Evolutionary conservation across 2,113 vertebrate species (phyloP).

Genomic region (Limanda limanda): DNA sequence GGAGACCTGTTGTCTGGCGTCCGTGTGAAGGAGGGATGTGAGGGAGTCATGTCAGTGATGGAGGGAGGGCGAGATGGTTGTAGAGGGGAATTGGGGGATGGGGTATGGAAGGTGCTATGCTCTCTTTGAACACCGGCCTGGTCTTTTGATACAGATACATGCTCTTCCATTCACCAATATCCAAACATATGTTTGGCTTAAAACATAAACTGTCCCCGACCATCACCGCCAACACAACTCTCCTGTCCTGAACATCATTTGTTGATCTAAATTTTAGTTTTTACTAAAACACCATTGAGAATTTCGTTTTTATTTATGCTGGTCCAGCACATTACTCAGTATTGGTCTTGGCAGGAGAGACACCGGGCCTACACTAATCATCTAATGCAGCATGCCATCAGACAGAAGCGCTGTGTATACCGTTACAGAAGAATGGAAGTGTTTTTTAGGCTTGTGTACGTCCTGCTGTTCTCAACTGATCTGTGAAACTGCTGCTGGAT

Average conservation of each 20-base stretch:
- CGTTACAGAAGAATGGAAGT: slow-evolving; percentile 5
- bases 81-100: slow-evolving; percentile 65
- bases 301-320: not conserved
- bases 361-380: slow-evolving; percentile 7
- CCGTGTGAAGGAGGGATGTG: slow-evolving; percentile 46
- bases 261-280: not conserved
- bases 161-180: slow-evolving; percentile 23
- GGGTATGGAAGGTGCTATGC: slow-evolving; percentile 60
- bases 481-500: slow-evolving; percentile 26
- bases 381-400: slow-evolving; percentile 24
- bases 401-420: slow-evolving; percentile 16
- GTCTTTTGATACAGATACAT: slow-evolving; percentile 37
- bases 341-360: slow-evolving; percentile 6
- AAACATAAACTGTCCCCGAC: not conserved
- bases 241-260: not conserved
- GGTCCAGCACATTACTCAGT: slow-evolving; percentile 5
- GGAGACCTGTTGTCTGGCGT: slow-evolving; percentile 73
- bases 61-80: slow-evolving; percentile 59
- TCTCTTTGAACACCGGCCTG: slow-evolving; percentile 39
- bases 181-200: not conserved
- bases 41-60: slow-evolving; percentile 67
- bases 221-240: not conserved
- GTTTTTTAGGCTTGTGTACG: slow-evolving; percentile 9
- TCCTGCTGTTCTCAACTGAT: slow-evolving; percentile 31
- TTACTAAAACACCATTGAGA: not conserved